Evolutionary conservation across 2,113 vertebrate genomes (phyloP).

Genomic region (Corynorhinus townsendii): DNA sequence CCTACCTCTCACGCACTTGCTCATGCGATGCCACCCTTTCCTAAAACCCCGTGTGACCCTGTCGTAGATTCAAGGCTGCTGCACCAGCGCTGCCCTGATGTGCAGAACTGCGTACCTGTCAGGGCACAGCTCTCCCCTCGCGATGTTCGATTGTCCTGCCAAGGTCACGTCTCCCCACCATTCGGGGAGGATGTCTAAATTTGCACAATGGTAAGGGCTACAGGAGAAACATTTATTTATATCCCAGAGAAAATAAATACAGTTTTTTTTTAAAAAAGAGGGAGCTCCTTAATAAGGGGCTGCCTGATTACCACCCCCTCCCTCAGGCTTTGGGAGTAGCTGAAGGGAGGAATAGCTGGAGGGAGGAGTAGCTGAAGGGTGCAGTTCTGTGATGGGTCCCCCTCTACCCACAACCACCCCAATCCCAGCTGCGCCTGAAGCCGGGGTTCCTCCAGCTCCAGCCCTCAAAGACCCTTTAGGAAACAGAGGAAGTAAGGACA

Average conservation of each 20-base stretch:
- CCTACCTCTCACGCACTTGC: not conserved
- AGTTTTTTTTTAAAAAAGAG: not conserved
- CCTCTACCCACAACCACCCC: not conserved
- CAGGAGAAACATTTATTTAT: conserved; percentile 4
- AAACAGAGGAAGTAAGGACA: conserved; percentile 21
- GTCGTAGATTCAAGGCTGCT: not conserved
- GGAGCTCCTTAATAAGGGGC: not conserved
- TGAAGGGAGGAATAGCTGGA: not conserved
- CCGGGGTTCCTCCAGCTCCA: not conserved
- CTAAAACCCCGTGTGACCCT: not conserved
- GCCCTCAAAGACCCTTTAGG: conserved; percentile 1
- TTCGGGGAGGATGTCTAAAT: not conserved
- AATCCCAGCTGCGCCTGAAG: not conserved
- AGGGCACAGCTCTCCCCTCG: not conserved
- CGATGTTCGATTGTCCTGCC: not conserved
- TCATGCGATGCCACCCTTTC: not conserved
- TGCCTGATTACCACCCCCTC: not conserved
- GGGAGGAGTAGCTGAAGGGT: not conserved
- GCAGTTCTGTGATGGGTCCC: not conserved
- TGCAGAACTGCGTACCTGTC: not conserved
- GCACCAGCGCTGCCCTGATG: not conserved
- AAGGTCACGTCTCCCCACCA: not conserved
- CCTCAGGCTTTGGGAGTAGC: not conserved
- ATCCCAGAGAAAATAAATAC: not conserved
- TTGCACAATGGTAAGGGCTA: not conserved